Conservation (phyloP, 2,113 vertebrate genomes). For the Donacobius atricapilla region DNA sequence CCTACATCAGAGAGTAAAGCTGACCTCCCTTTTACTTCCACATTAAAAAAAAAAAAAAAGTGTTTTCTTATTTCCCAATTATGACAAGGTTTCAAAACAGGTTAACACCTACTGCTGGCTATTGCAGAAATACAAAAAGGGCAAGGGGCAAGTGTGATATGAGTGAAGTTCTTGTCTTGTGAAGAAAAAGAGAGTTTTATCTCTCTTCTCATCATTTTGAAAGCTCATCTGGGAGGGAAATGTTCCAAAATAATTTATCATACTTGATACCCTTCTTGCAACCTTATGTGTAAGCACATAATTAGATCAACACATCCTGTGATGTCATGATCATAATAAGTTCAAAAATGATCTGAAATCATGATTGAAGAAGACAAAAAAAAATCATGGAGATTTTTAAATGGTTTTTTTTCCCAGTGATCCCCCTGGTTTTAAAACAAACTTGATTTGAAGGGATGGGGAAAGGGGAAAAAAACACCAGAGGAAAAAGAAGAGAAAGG, state of each 20-base stretch:
- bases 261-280: background rate
- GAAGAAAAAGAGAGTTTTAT: background rate
- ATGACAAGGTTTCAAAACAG: background rate
- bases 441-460: background rate
- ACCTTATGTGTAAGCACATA: background rate
- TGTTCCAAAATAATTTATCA: background rate
- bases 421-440: background rate
- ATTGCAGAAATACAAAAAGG: background rate
- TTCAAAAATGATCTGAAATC: background rate
- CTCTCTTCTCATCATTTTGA: background rate
- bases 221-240: background rate
- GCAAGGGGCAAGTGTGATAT: background rate
- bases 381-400: fast-evolving
- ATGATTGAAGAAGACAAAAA: background rate
- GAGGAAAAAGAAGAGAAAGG: background rate
- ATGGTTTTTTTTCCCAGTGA: fast-evolving
- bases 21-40: background rate
- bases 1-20: background rate
- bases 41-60: background rate
- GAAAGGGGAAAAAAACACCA: background rate
- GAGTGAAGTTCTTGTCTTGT: background rate
- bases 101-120: background rate
- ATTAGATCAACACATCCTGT: background rate
- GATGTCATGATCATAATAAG: background rate
- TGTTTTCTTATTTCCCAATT: background rate